A percentile compares a stretch with the other conserved stretches of the same genome.
Evolutionary conservation across 2,113 vertebrate genomes (phyloP).

Genomic region (Dicrurus megarhynchus): DNA sequence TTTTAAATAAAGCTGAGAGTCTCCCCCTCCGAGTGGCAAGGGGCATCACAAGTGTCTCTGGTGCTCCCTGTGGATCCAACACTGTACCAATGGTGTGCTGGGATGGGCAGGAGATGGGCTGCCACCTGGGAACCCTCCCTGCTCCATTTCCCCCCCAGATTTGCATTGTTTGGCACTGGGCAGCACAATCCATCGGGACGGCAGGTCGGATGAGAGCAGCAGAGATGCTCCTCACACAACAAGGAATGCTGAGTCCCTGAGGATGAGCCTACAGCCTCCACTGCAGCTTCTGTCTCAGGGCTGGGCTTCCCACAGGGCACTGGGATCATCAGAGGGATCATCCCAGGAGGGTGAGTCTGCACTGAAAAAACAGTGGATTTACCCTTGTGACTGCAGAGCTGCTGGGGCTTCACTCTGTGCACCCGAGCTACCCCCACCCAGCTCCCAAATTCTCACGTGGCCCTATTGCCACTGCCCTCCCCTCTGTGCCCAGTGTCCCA

Average conservation of each 20-base stretch:
- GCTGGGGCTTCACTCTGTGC: accelerated
- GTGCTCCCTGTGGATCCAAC: neutral
- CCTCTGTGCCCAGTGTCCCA: neutral
- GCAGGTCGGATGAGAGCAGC: neutral
- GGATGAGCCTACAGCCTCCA: accelerated
- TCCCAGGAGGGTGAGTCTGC: neutral
- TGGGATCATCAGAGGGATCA: accelerated
- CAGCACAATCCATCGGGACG: neutral
- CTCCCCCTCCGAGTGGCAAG: neutral
- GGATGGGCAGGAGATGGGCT: neutral
- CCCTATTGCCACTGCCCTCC: neutral
- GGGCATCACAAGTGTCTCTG: neutral
- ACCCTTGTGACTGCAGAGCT: neutral
- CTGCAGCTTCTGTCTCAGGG: neutral
- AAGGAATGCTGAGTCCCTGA: neutral
- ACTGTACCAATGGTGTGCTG: neutral
- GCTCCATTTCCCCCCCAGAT: accelerated
- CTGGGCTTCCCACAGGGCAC: neutral
- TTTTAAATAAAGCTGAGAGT: neutral
- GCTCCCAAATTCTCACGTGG: neutral
- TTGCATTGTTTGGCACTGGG: accelerated
- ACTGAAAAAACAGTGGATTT: neutral
- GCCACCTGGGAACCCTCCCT: accelerated
- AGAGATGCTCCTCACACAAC: neutral
- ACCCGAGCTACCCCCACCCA: neutral